Base-by-base conservation (phyloP, 2,888 invertebrate species). In the Drosophila suboccidentalis region DNA sequence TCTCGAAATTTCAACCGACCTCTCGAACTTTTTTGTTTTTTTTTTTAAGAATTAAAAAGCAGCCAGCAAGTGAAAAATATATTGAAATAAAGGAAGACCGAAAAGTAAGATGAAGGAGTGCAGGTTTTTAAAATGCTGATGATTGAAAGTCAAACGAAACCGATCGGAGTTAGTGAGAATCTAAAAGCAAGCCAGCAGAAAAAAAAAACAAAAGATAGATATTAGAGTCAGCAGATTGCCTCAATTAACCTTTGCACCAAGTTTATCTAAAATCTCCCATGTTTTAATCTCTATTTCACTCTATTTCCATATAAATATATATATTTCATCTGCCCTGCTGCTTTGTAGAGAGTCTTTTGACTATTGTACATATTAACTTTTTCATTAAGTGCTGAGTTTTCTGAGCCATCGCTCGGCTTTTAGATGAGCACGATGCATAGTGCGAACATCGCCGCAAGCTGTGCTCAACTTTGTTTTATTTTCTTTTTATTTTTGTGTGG, bases 371-470 rank as follows among this genome's bases (percentile, higher is more conserved):
- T 22, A 46, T 36, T 13, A 50, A 47, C 59, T 54, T 51, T 65
- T 80, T 68, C 62, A 73, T 83, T 83, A 51, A 67, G 63, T 71
- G 50, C 15, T 41, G 17, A 36, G 36, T 19, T 60, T 47, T 26
- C 43, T 26, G 51, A 44, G 57, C 50, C 57, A 62, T 64, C 43
- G 67, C 55, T 11, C 53, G 46, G 63, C 41, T 59, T 73, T 74
- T 82, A 82, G 85, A 69, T 81, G 82, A 72, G 72, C 74, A 59
- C 49, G 49, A 54, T 26, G 39, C 46, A 59, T 54, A 66, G 80
- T 84, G 81, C 60, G 62, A 87, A 78, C 70, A 75, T 50, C 36
- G 60, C 76, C 69, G 59, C 68, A 67, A 79, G 82, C 76, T 55
- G 60, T 47, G 64, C 50, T 26, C 60, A 69, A 71, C 59, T 75